Conservation (phyloP, 2,797 vertebrate genomes). For the Cuniculus paca region DNA sequence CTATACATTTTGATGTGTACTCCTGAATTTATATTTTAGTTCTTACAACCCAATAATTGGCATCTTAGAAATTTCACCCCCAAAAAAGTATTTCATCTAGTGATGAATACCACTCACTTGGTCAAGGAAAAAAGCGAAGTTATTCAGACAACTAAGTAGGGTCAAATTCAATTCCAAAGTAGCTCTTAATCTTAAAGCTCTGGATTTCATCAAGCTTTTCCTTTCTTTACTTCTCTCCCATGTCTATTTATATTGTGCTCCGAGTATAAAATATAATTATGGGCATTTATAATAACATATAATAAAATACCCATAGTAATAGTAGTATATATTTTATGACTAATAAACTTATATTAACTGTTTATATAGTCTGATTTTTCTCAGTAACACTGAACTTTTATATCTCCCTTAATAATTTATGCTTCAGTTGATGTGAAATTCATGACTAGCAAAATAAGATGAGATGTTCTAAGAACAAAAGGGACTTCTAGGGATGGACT, state of each 20-base stretch:
- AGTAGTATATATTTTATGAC: neutral
- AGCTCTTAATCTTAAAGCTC: neutral
- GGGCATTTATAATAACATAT: neutral
- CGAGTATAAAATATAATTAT: neutral
- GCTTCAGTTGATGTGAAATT: neutral
- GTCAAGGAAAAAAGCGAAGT: neutral
- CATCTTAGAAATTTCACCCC: neutral
- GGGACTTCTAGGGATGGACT: fast-evolving
- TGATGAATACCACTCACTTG: neutral
- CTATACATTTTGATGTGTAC: neutral
- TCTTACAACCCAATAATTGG: neutral
- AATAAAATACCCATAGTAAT: neutral
- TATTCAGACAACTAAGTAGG: neutral
- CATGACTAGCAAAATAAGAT: neutral
- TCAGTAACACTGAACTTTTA: constrained; percentile 3
- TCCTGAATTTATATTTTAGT: neutral
- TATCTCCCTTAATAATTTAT: neutral
- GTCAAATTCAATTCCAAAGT: neutral
- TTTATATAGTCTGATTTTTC: neutral
- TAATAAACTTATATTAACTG: neutral
- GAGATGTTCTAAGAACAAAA: neutral
- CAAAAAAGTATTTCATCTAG: neutral
- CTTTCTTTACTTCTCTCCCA: neutral
- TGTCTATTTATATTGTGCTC: neutral
- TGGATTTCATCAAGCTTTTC: neutral